Base-by-base conservation (phyloP, 2,888 invertebrate species). In the Torymus aiolomorphi region DNA sequence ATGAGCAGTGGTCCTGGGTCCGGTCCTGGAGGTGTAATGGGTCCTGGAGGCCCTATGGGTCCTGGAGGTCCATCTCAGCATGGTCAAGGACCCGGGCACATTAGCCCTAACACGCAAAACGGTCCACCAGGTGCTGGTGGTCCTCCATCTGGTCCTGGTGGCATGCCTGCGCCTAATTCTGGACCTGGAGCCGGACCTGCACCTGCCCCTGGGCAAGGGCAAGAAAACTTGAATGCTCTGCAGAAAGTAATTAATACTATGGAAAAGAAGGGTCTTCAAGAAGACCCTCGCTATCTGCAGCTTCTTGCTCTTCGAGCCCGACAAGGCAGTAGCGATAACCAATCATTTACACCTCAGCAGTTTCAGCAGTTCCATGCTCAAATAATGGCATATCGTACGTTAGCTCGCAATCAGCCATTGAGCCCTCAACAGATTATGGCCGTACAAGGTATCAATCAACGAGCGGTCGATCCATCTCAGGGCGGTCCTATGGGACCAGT, bases 201-300 rank as follows among this genome's bases (percentile, higher is more conserved):
- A 10, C 85, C 87, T 1, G 83, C 84, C n/a, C 88, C 92, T 12
- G 88, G 89, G 8, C 85, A 90, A 16, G 94, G 94, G 0, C 96
- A 96, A 86, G 97, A 97, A 86, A 97, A 96, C 89, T 91, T 97
- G 14, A 96, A 95, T 88, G 97, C 97, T 0, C 13, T 97, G 14
- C 97, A 97, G 87, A 93, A 97, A 83, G 97, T 97, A 24, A 97
- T 98, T 73, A 96, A 96, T 88, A 95, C 96, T 0, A 97, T 98
- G 97, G 98, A 98, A 90, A 98, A 98, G 88, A 97, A 97, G 87
- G 98, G 97, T 0, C 92, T 98, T 86, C 97, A 97, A 88, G 97
- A 97, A 87, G 98, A 98, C 91, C 97, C 97, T 0, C 93, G 97
- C 76, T 98, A 97, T 90, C 95, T 96, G 0, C 97, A 97, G 87